Base-by-base conservation (phyloP, 2,113 vertebrate species). In the Pelecanoides urinatrix region DNA sequence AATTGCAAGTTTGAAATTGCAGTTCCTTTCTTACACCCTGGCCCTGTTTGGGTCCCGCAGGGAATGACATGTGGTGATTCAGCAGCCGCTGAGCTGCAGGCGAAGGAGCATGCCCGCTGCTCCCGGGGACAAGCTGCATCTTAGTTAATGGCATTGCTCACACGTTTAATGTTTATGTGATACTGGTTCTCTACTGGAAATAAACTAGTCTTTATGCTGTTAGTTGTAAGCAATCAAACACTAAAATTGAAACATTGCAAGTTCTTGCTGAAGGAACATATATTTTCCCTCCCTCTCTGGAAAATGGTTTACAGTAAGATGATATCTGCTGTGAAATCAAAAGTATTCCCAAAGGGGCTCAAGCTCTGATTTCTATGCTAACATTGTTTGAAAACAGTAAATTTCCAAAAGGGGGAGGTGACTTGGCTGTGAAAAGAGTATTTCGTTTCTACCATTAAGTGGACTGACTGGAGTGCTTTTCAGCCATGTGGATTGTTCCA, bases 41-140 rank as follows among this genome's bases (percentile, higher is more conserved):
- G 22, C 10, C 26, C 56, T 56, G 36, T 50, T 52, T 56, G 71
- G 26, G 75, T 88, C 56, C 89, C 2, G 1, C 55, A 27, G 65
- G 32, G 49, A 76, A 53, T 1, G 2, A 34, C 13, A 12, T 3
- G 27, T 26, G 27, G 50, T 32, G 62, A 77, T 40, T 13, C 27
- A 70, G 40, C 23, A 45, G 26, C 16, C 0, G 5, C 61, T 36
- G 68, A 76, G 70, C 42, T 67, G 58, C 38, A 13, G 44, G 58
- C 10, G 1, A 44, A 74, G 34, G 40, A 91, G 40, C 7, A 2
- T 6, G 23, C 63, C 79, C 1, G 4, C 58, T 18, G 53, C 44
- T 67, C 19, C n/a, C 1, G 1, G n/a, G n/a, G 65, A 68, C 55
- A 63, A 13, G 17, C 38, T 0, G 0, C 1, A 2, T 30, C 36